Percentiles rank a stretch among this genome's conserved stretches.
These are phyloP conservation scores for Syndactyla subalaris DNA, from an alignment of 2,797 vertebrate genomes.

Conservation along the genomic window DNA sequence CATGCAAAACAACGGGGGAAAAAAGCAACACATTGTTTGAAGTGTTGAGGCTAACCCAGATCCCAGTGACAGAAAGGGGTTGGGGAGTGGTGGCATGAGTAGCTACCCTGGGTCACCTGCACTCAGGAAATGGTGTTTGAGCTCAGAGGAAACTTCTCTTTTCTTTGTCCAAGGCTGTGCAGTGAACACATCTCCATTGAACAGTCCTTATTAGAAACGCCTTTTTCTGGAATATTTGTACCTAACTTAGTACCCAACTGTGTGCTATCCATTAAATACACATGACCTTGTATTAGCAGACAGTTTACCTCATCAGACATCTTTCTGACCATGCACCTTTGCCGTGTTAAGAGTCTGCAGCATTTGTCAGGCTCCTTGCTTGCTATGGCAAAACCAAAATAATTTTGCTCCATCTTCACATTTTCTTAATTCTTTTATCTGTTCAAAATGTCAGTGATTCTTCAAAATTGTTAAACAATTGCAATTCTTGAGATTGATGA, in stretches of 20 bases:
- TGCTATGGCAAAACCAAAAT: background rate
- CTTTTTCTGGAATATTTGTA: background rate
- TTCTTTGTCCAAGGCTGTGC: background rate
- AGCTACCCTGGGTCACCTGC: background rate
- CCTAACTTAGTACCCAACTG: background rate
- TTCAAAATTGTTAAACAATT: background rate
- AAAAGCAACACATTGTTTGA: background rate
- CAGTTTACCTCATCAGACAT: background rate
- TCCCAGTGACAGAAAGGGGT: rapidly evolving
- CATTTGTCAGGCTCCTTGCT: background rate
- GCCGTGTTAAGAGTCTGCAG: background rate
- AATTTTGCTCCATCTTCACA: background rate
- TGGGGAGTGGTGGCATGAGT: rapidly evolving
- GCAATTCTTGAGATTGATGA: background rate
- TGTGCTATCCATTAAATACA: background rate
- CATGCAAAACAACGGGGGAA: background rate
- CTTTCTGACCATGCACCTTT: background rate
- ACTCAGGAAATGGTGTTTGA: background rate
- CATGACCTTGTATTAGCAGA: background rate
- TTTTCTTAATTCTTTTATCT: background rate
- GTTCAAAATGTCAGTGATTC: background rate
- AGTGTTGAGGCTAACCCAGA: background rate
- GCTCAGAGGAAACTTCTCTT: background rate
- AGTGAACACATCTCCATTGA: background rate
- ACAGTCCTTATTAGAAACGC: background rate